Percentiles rank a stretch among this genome's conserved stretches.
Evolutionary conservation across 2,113 vertebrate genomes (phyloP).

Genomic region (Stictonetta naevosa): DNA sequence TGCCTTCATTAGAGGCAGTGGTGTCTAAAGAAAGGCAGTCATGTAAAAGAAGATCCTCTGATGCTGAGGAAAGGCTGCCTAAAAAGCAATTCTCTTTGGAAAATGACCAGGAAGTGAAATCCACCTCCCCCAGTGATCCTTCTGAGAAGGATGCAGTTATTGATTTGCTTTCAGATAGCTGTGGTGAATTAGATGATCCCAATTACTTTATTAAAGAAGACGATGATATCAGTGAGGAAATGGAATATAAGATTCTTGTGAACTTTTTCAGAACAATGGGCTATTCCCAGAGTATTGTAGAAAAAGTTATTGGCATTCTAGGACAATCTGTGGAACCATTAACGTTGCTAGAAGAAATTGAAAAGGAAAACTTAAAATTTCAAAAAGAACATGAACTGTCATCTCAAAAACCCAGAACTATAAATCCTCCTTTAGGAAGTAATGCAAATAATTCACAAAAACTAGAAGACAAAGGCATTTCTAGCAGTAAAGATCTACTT

Average conservation of each 20-base stretch:
- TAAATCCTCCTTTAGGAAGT: conserved; percentile 4
- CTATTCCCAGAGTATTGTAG: conserved; percentile 91
- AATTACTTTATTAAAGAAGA: conserved; percentile 70
- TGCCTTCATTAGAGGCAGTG: conserved; percentile 1
- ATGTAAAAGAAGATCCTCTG: conserved; percentile 91
- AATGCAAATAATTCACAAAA: conserved; percentile 2
- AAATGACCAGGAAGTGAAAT: conserved; percentile 60
- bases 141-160: conserved; percentile 42
- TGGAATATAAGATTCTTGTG: conserved; percentile 93
- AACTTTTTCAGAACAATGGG: conserved; percentile 99
- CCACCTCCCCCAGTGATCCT: neutral
- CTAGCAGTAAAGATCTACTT: conserved; percentile 31
- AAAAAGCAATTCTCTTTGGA: conserved; percentile 94
- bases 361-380: conserved; percentile 82
- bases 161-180: conserved; percentile 51
- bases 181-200: conserved; percentile 29
- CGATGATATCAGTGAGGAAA: conserved; percentile 87
- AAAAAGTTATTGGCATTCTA: conserved; percentile 87
- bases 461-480: conserved; percentile 23
- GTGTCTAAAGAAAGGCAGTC: conserved; percentile 83
- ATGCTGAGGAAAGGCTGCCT: conserved; percentile 89
- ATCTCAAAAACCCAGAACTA: neutral
- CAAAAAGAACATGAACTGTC: conserved; percentile 56
- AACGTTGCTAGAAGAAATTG: conserved; percentile 90
- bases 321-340: conserved; percentile 91